phyloP scores from a whole-genome alignment of 2,888 invertebrate genomes.

The Drosophila anceps region DNA sequence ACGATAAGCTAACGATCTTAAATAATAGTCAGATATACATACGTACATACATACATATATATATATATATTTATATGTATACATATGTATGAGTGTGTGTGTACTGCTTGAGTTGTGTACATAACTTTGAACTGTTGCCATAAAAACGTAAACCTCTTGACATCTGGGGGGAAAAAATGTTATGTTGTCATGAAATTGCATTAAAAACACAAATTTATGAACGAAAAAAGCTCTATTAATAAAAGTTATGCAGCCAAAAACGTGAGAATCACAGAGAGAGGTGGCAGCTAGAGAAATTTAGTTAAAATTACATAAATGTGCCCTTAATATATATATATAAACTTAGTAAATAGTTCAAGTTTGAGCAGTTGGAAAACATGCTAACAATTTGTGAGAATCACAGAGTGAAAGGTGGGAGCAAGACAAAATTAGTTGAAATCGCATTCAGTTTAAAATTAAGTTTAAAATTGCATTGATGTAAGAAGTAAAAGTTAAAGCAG shows the following conservation, averaged over 20 bases:
- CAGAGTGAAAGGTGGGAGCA: neutral
- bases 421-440: too few species aligned
- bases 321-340: neutral
- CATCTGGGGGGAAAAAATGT: constrained; percentile 38
- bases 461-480: too few species aligned
- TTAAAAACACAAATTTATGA: neutral
- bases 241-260: neutral
- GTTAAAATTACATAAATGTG: neutral
- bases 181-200: constrained; percentile 10
- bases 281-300: neutral
- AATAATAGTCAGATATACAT: constrained; percentile 14
- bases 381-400: neutral
- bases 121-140: constrained; percentile 12
- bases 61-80: neutral
- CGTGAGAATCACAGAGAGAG: neutral
- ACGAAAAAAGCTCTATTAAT: neutral
- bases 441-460: too few species aligned
- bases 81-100: neutral
- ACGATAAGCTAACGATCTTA: constrained; percentile 35
- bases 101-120: neutral
- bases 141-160: constrained; percentile 24
- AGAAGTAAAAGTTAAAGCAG: neutral
- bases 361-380: neutral
- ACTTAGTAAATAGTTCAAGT: neutral
- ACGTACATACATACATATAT: neutral